Conservation (phyloP, 2,888 invertebrate genomes). For the Phortica magna region DNA sequence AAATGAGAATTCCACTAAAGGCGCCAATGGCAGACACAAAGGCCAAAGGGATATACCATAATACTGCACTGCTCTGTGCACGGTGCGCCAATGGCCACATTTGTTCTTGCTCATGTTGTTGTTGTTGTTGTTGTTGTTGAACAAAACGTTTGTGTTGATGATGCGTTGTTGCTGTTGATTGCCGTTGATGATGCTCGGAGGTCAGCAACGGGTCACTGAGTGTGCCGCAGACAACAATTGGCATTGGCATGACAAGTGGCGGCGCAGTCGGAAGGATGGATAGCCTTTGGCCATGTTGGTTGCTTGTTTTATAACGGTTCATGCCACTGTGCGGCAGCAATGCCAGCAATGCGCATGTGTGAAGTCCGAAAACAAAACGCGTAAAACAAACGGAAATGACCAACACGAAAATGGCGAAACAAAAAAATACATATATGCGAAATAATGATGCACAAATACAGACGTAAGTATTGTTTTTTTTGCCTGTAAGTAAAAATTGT, state of each 20-base stretch:
- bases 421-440: slow-evolving; percentile 43
- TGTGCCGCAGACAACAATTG: slow-evolving; percentile 18
- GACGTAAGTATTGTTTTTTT: slow-evolving; percentile 3
- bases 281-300: neutral
- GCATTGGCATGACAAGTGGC: slow-evolving; percentile 5
- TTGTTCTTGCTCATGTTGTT: neutral
- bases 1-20: slow-evolving; percentile 20
- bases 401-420: slow-evolving; percentile 55
- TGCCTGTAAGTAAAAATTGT: slow-evolving; percentile 49
- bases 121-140: slow-evolving; percentile 10
- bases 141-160: no score
- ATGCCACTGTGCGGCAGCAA: slow-evolving; percentile 27
- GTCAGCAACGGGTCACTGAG: slow-evolving; percentile 19
- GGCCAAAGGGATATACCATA: slow-evolving; percentile 15
- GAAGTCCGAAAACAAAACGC: slow-evolving; percentile 11
- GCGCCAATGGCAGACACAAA: slow-evolving; percentile 14
- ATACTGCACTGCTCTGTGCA: neutral
- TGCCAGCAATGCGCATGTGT: slow-evolving; percentile 47
- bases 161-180: slow-evolving; percentile 23
- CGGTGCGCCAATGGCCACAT: slow-evolving; percentile 1
- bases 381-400: slow-evolving; percentile 65
- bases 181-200: slow-evolving; percentile 29
- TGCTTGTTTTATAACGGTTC: slow-evolving; percentile 33
- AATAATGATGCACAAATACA: slow-evolving; percentile 36
- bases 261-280: neutral